Base-by-base conservation (phyloP, 1,140 invertebrate species). In the Cydia pomonella region DNA sequence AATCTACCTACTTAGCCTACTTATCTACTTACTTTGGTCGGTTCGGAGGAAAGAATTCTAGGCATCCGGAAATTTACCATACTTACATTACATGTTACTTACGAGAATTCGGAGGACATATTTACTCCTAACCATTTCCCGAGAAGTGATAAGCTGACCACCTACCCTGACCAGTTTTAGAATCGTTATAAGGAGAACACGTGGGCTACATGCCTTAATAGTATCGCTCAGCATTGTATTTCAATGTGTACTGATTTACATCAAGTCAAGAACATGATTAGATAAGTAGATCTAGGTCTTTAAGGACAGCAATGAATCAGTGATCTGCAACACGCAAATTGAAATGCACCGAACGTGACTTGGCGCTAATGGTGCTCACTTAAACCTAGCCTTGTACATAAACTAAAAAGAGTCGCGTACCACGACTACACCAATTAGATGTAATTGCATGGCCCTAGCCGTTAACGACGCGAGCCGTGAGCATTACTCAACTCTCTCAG, bases 401-500 rank as follows among this genome's bases (percentile, higher is more conserved):
- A 50, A 50, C 47, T 50, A 50, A 23, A 59, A 59, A 59, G 18
- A 59, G 53, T 59, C 53, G 3, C 21, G 21, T 21, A 23, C 53
- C 53, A 59, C 53, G 21, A 53, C n/a, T 59, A 59, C 21, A 59
- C 53, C 53, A 59, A 59, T 59, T 59, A 59, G 9, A 59, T 59
- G 53, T 59, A 59, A 59, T 59, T 59, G 53, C 53, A 9, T 53
- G 53, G 53, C 21, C 53, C 53, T 59, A 59, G 53, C 53, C 18
- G 21, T 21, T 59, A 59, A 59, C 18, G 69, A 76, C 59, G 73
- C 76, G 74, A 72, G 73, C 64, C 27, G 5, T 71, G 25, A 23
- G 10, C 72, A 72, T 76, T 79, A 76, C 71, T 47, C 75, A 77
- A 73, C 27, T 41, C 44, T 75, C 50, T 41, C 62, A 63, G 75